Evolutionary conservation across 2,888 invertebrate species (phyloP), one percentile per base, ranked within the genome.

Genomic region (Epirrhoe alternata): DNA sequence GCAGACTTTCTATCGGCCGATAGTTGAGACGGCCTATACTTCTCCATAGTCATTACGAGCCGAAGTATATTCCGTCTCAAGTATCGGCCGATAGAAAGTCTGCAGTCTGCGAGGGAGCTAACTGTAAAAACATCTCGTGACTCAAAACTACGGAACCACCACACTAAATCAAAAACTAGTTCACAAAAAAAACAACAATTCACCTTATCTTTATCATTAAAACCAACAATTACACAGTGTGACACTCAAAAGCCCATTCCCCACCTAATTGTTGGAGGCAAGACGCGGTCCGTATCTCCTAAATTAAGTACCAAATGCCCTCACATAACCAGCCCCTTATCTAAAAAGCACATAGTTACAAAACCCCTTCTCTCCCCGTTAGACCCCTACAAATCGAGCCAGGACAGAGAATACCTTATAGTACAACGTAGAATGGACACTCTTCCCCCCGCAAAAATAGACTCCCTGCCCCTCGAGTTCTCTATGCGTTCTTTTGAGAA

Each of bases 321-420:
- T 73, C 73, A 70, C 73, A 73, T 69, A 73, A 70, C 68, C 64
- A 64, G 68, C 61, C 68, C 70, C 67, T 70, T 71, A 71, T 73
- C 71, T 73, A 61, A 51, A 66, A 67, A 69, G 68, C 71, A 71
- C 70, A 70, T 73, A 71, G 68, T 68, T 68, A 69, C 71, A 54
- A 58, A 69, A 74, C 70, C 81, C 80, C 81, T 85, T 86, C 81
- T 77, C 87, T 87, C 83, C 84, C 88, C 89, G 89, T 88, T 87
- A 89, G 85, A 59, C 61, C 73, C 75, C 71, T 70, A 72, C 82
- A 78, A 81, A 83, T 83, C 81, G 85, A 80, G 84, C 80, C 78
- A 75, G 80, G 79, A 66, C 64, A 70, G 61, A 69, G 74, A 63
- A 59, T 24, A 24, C 3, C 24, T 24, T 2, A 24, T 24, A 24